These are phyloP conservation scores for Propsilocerus akamusi DNA, from an alignment of 1,140 invertebrate genomes.

Conservation along the genomic window DNA sequence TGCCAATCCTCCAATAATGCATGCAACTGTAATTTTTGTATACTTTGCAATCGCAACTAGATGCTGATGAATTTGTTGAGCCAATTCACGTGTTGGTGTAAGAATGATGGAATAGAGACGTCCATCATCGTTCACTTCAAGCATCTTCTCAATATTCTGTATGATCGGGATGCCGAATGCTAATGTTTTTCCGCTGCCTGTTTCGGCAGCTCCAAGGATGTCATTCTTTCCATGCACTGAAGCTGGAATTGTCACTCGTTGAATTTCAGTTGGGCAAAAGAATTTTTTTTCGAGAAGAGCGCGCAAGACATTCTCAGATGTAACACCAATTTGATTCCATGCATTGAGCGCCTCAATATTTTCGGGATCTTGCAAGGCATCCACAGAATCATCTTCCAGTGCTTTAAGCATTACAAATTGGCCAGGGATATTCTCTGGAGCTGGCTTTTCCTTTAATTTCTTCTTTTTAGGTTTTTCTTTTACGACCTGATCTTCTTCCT, in stretches of 20 bases:
- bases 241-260: slow-evolving; percentile 54
- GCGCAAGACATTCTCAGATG: slow-evolving; percentile 44
- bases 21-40: slow-evolving; percentile 42
- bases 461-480: slow-evolving; percentile 1
- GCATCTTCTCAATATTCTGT: slow-evolving; percentile 20
- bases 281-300: slow-evolving; percentile 61
- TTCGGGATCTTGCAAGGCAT: not conserved
- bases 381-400: not conserved
- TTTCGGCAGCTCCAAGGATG: slow-evolving; percentile 90
- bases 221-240: slow-evolving; percentile 68
- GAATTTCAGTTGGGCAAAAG: slow-evolving; percentile 65
- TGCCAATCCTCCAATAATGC: slow-evolving; percentile 78
- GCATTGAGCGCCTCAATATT: slow-evolving; percentile 30
- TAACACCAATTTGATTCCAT: slow-evolving; percentile 52
- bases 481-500: not conserved
- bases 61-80: slow-evolving; percentile 83
- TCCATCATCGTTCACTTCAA: slow-evolving; percentile 21
- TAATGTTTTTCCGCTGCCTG: slow-evolving; percentile 93
- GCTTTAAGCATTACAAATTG: slow-evolving; percentile 4
- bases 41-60: slow-evolving; percentile 62
- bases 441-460: not conserved
- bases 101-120: slow-evolving; percentile 64
- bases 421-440: not conserved
- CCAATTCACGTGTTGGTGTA: slow-evolving; percentile 89
- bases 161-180: slow-evolving; percentile 87